phyloP scores from a whole-genome alignment of 2,888 invertebrate genomes.

The Antitype chi region DNA sequence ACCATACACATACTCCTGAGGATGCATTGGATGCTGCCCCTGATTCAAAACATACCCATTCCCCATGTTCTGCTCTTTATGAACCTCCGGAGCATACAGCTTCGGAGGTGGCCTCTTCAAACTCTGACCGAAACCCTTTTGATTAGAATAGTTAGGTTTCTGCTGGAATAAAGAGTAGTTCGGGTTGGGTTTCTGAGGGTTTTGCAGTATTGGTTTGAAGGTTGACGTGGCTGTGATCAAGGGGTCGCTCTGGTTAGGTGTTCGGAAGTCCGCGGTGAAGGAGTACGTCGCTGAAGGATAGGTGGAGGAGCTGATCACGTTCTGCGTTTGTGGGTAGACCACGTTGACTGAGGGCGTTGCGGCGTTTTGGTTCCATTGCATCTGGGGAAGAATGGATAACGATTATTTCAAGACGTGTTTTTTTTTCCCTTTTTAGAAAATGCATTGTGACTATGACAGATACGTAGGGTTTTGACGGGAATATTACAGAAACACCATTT shows the following conservation, averaged over 20 bases:
- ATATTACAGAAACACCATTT: too few relatives aligned
- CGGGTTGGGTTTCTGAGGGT: slow-evolving; percentile 81
- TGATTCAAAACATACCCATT: slow-evolving; percentile 84
- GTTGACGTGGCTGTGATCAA: slow-evolving; percentile 89
- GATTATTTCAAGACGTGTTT: background rate
- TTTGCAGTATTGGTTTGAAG: slow-evolving; percentile 90
- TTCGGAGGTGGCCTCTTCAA: slow-evolving; percentile 87
- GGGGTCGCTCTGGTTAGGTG: slow-evolving; percentile 91
- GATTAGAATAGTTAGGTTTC: slow-evolving; percentile 80
- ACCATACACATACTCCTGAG: slow-evolving; percentile 84
- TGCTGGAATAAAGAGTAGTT: slow-evolving; percentile 86
- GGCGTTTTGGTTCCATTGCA: slow-evolving; percentile 94
- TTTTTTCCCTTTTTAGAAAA: too few relatives aligned
- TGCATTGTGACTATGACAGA: too few relatives aligned
- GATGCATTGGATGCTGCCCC: slow-evolving; percentile 78
- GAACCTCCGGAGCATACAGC: slow-evolving; percentile 79
- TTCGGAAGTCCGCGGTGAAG: slow-evolving; percentile 95
- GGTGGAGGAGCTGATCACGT: slow-evolving; percentile 92
- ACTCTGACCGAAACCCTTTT: slow-evolving; percentile 75
- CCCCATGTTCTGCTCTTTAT: slow-evolving; percentile 81
- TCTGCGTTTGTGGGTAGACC: slow-evolving; percentile 91
- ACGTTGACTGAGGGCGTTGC: slow-evolving; percentile 91
- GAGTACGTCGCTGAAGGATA: slow-evolving; percentile 95
- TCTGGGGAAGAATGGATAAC: slow-evolving; percentile 81
- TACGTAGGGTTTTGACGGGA: too few relatives aligned